phyloP scores from a whole-genome alignment of 2,113 vertebrate species.

The Tachysurus fulvidraco region DNA sequence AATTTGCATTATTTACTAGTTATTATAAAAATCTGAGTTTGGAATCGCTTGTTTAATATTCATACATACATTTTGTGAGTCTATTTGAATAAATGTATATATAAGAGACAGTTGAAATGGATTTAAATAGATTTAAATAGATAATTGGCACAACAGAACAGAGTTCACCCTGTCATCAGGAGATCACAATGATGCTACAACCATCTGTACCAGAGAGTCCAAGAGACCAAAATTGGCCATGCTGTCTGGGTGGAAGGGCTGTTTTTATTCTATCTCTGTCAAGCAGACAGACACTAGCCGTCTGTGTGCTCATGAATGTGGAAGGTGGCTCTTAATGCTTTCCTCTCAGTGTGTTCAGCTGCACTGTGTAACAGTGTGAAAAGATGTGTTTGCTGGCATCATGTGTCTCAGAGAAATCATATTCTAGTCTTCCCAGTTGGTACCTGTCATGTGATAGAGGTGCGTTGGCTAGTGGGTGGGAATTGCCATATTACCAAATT shows the following conservation, averaged over 20 bases:
- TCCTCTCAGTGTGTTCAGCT: background rate
- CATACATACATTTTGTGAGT: background rate
- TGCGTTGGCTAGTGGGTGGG: background rate
- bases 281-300: background rate
- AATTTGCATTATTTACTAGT: background rate
- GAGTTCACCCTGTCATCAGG: background rate
- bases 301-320: background rate
- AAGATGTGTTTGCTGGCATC: background rate
- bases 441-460: background rate
- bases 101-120: background rate
- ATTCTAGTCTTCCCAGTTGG: background rate
- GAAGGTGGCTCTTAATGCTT: conserved; percentile 1
- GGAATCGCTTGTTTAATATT: background rate
- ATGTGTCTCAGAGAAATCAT: background rate
- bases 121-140: background rate
- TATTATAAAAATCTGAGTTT: background rate
- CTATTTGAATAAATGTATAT: background rate
- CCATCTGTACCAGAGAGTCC: background rate
- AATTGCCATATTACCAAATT: background rate
- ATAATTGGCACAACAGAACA: background rate
- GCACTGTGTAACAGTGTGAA: background rate
- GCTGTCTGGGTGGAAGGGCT: background rate
- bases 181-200: background rate
- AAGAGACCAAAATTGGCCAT: conserved; percentile 9
- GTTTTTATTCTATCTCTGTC: background rate